phyloP scores from a whole-genome alignment of 2,797 vertebrate genomes.

The Mormyrops attenuatus region DNA sequence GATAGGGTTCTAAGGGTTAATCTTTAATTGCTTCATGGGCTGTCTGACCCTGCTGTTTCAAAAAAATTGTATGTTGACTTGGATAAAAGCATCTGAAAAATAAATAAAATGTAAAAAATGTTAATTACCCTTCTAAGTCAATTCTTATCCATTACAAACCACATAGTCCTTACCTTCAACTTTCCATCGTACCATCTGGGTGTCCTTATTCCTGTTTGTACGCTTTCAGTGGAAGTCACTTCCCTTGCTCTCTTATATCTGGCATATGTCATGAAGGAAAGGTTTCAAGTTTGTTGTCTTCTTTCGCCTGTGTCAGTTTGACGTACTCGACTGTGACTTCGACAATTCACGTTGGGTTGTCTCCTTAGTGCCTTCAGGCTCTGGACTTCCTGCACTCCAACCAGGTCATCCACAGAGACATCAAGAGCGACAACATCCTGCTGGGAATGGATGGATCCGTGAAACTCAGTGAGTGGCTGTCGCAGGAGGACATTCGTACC shows the following conservation, averaged over 20 bases:
- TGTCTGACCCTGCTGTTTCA: neutral
- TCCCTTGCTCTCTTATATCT: neutral
- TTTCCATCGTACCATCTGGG: neutral
- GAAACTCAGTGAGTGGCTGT: constrained; percentile 81
- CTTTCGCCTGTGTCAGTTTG: neutral
- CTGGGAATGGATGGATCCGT: constrained; percentile 98
- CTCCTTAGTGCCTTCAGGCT: constrained; percentile 88
- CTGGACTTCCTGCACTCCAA: constrained; percentile 97
- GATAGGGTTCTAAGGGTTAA: neutral
- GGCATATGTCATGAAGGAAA: neutral
- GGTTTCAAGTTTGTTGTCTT: neutral
- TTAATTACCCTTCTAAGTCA: neutral
- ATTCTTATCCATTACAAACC: neutral
- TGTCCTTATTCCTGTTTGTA: neutral
- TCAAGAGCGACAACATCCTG: constrained; percentile 98
- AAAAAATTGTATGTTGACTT: neutral
- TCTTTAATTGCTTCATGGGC: neutral
- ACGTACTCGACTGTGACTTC: neutral
- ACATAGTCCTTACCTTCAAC: neutral
- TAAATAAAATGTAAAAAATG: neutral
- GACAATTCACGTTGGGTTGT: neutral
- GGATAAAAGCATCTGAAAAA: neutral
- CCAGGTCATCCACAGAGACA: constrained; percentile 97
- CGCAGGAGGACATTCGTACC: neutral
- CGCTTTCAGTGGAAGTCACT: neutral